These are phyloP conservation scores for Sacculina carcini DNA, from an alignment of 2,888 invertebrate genomes.

Conservation along the genomic window DNA sequence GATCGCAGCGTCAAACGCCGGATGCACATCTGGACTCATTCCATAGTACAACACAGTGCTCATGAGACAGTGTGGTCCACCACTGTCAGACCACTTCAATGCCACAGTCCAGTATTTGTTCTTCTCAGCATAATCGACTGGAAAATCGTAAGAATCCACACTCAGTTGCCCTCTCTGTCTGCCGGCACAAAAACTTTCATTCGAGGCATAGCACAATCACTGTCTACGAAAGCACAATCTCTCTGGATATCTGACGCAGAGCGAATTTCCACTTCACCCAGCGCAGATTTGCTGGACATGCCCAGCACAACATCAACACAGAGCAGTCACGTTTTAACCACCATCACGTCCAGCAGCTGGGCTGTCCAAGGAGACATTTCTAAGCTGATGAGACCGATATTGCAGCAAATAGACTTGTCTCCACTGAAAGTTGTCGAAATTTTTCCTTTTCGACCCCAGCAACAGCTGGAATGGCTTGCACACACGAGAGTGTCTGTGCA, in stretches of 20 bases:
- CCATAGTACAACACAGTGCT: not conserved
- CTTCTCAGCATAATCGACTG: not conserved
- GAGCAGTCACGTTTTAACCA: not conserved
- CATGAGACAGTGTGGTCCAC: not conserved
- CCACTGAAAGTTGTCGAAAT: not conserved
- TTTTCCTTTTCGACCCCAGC: not conserved
- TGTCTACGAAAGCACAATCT: no score
- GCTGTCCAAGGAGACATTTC: no score
- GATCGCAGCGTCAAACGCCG: not conserved
- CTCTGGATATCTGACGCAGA: no score
- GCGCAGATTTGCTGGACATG: not conserved
- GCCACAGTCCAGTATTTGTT: not conserved
- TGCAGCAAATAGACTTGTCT: not conserved
- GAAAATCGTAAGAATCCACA: not conserved
- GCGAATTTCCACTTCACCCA: not conserved
- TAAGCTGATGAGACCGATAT: not conserved
- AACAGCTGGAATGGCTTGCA: not conserved
- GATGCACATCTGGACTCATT: not conserved
- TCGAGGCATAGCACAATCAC: no score
- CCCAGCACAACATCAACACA: not conserved
- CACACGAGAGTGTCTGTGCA: not conserved
- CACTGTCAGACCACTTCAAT: not conserved
- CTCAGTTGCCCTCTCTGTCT: no score
- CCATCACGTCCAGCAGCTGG: no score
- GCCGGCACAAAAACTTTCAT: no score